phyloP scores from a whole-genome alignment of 2,888 invertebrate species.

The Ormyrus labotus region DNA sequence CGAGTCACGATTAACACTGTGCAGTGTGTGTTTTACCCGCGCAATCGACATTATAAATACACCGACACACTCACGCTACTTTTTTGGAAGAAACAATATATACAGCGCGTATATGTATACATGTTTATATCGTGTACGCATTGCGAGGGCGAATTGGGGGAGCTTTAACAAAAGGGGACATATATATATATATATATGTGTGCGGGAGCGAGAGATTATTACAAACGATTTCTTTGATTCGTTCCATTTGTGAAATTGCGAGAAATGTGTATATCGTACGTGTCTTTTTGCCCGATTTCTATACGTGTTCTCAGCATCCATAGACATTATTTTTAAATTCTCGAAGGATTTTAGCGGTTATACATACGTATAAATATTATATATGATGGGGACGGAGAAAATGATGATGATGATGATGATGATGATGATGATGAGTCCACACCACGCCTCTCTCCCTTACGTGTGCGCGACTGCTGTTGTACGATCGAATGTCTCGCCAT shows the following conservation, averaged over 20 bases:
- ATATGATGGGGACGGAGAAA: not conserved
- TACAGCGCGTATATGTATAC: not conserved
- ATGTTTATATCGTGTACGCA: slow-evolving; percentile 29
- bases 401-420: slow-evolving; percentile 6
- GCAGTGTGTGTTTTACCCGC: slow-evolving; percentile 4
- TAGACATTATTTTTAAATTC: slow-evolving; percentile 67
- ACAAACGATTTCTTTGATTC: not conserved
- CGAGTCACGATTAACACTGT: slow-evolving; percentile 29
- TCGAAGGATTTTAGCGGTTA: slow-evolving; percentile 41
- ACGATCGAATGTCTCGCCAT: slow-evolving; percentile 52
- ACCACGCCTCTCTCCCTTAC: slow-evolving; percentile 39
- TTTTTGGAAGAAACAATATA: no score
- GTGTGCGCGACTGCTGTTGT: slow-evolving; percentile 48
- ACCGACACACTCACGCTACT: not conserved
- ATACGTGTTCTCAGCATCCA: slow-evolving; percentile 62
- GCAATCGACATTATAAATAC: slow-evolving; percentile 29
- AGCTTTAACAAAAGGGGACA: slow-evolving; percentile 15
- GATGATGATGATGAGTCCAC: slow-evolving; percentile 28
- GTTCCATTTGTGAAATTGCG: slow-evolving; percentile 11
- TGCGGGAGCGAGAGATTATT: not conserved
- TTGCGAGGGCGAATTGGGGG: not conserved
- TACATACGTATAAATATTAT: slow-evolving; percentile 22
- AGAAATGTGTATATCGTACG: slow-evolving; percentile 3
- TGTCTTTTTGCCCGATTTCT: slow-evolving; percentile 63
- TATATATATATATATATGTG: slow-evolving; percentile 1